Evolutionary conservation across 1,140 invertebrate genomes (phyloP).

Genomic region (Himalopsyche phryganea): DNA sequence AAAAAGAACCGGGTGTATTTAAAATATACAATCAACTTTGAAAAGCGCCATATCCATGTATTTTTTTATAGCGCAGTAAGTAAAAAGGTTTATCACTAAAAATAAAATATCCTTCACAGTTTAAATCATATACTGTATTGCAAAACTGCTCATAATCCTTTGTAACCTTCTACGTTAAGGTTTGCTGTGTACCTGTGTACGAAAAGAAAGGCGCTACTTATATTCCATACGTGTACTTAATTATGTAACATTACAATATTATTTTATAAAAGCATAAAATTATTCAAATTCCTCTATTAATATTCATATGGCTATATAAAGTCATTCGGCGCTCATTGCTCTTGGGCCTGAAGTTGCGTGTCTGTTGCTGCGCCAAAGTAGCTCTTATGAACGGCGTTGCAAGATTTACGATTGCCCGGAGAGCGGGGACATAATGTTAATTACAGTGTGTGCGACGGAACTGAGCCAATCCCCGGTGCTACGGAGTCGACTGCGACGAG

Average conservation of each 20-base stretch:
- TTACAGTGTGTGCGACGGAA: constrained; percentile 3
- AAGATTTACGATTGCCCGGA: constrained; percentile 7
- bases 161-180: no score
- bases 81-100: no score
- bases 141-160: no score
- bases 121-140: no score
- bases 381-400: constrained; percentile 3
- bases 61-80: no score
- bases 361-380: constrained; percentile 6
- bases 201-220: neutral
- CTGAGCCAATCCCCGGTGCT: neutral
- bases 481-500: neutral
- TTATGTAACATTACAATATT: constrained; percentile 32
- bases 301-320: constrained; percentile 33
- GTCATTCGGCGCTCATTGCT: constrained; percentile 29
- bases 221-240: constrained; percentile 23
- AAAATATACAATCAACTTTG: no score
- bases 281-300: constrained; percentile 34
- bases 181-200: no score
- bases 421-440: neutral
- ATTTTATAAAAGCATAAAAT: constrained; percentile 34
- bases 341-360: constrained; percentile 5
- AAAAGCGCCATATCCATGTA: no score
- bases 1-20: no score
- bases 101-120: no score